These are phyloP conservation scores for Acanthisitta chloris DNA, from an alignment of 2,113 vertebrate species.

Conservation along the genomic window DNA sequence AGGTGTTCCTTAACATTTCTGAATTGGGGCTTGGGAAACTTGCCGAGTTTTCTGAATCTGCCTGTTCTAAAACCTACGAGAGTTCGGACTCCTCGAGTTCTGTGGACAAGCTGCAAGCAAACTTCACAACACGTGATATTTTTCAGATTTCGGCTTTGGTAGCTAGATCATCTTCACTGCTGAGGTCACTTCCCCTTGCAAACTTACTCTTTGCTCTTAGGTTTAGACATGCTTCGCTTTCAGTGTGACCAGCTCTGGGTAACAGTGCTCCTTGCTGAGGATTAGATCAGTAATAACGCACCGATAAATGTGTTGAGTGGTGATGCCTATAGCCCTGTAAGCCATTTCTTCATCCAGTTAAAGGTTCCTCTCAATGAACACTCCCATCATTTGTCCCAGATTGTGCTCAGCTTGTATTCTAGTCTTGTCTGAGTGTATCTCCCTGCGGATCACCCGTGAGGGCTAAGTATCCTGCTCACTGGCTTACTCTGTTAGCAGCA, in stretches of 20 bases:
- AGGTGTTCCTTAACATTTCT: conserved; percentile 49
- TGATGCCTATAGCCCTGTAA: conserved; percentile 36
- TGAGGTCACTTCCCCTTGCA: conserved; percentile 33
- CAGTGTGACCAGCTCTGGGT: not conserved
- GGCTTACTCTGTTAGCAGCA: conserved; percentile 1
- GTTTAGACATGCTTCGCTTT: conserved; percentile 54
- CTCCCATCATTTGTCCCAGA: conserved; percentile 7
- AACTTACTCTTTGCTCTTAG: conserved; percentile 6
- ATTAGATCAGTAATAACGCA: not conserved
- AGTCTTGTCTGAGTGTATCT: conserved; percentile 24
- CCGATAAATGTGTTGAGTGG: not conserved
- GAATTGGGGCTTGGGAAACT: conserved; percentile 23
- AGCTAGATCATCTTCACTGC: conserved; percentile 17
- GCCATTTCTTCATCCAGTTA: not conserved
- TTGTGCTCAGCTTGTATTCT: conserved; percentile 38
- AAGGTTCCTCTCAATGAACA: conserved; percentile 17
- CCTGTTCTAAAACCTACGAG: not conserved
- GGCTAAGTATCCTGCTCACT: not conserved
- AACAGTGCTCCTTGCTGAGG: conserved; percentile 32
- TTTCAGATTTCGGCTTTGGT: conserved; percentile 41
- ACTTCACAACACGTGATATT: conserved; percentile 42
- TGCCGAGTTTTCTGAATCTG: conserved; percentile 18
- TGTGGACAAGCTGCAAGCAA: conserved; percentile 57
- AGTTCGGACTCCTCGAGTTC: conserved; percentile 17
- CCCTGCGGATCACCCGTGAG: not conserved